Evolutionary conservation across 2,888 invertebrate genomes (phyloP).

Genomic region (Nasonovia ribisnigri): DNA sequence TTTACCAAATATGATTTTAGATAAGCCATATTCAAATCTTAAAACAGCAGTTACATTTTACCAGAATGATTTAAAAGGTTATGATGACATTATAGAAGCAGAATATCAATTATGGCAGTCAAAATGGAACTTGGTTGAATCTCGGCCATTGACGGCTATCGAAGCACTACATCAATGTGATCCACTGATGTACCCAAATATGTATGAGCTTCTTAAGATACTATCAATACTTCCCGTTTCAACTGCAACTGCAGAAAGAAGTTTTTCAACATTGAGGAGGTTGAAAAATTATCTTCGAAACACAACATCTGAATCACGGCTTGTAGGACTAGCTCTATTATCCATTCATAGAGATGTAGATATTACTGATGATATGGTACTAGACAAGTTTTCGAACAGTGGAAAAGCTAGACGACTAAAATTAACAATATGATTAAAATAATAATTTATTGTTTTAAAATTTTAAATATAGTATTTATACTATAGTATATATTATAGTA

Average conservation of each 20-base stretch:
- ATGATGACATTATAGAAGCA: background rate
- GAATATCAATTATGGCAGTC: constrained; percentile 29
- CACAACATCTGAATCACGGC: constrained; percentile 8
- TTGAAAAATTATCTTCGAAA: constrained; percentile 32
- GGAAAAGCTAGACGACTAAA: constrained; percentile 24
- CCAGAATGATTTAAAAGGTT: constrained; percentile 18
- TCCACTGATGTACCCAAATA: background rate
- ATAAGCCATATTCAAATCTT: constrained; percentile 26
- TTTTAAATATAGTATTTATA: no score
- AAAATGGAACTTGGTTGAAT: constrained; percentile 41
- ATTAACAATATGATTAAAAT: background rate
- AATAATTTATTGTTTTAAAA: constrained; percentile 18
- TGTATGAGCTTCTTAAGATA: constrained; percentile 13
- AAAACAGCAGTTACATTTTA: constrained; percentile 34
- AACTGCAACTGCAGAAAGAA: constrained; percentile 10
- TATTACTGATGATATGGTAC: constrained; percentile 21
- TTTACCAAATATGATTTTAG: constrained; percentile 17
- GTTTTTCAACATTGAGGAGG: constrained; percentile 11
- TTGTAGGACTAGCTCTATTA: constrained; percentile 9
- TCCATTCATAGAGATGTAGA: constrained; percentile 23
- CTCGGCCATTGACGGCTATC: constrained; percentile 10
- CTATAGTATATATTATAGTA: background rate
- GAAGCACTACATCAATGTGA: constrained; percentile 1
- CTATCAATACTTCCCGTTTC: constrained; percentile 23
- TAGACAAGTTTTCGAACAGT: constrained; percentile 27